Percentiles rank a stretch among this genome's conserved stretches.
Conservation (phyloP, 1,140 invertebrate genomes). For the Latrodectus geometricus region DNA sequence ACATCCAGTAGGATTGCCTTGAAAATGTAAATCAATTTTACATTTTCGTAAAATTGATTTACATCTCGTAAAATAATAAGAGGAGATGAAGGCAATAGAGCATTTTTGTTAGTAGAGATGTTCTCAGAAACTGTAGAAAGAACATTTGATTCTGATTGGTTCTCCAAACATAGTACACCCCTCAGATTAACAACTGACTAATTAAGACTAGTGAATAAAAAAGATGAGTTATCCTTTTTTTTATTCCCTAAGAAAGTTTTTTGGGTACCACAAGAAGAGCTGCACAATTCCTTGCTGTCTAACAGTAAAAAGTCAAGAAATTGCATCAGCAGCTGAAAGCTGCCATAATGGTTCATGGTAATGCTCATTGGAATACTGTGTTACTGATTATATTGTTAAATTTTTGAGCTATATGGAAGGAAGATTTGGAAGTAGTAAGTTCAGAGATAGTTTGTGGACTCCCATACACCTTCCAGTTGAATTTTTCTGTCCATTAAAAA, state of each 20-base stretch:
- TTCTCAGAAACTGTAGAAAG: background rate
- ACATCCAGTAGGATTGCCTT: no score
- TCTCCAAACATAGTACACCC: background rate
- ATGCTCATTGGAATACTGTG: background rate
- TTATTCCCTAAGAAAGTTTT: background rate
- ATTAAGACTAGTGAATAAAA: background rate
- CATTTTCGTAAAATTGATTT: no score
- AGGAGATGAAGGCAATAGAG: no score
- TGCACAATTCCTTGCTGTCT: conserved; percentile 63
- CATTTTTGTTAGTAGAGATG: conserved; percentile 65
- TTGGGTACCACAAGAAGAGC: background rate
- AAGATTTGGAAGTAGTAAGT: background rate
- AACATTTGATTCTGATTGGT: background rate
- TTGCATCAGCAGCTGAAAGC: conserved; percentile 69
- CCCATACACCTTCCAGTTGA: conserved; percentile 60
- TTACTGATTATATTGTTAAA: no score
- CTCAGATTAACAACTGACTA: background rate
- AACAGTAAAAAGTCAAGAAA: conserved; percentile 67
- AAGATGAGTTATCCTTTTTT: background rate
- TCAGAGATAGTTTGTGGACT: conserved; percentile 62
- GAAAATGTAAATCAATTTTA: no score
- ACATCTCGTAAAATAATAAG: no score
- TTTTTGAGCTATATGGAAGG: no score
- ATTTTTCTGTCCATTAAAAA: conserved; percentile 12
- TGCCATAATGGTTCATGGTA: conserved; percentile 46